Percentiles rank a stretch among this genome's conserved stretches.
phyloP scores from a whole-genome alignment of 2,888 invertebrate genomes.

The Quadroppia sp. region DNA sequence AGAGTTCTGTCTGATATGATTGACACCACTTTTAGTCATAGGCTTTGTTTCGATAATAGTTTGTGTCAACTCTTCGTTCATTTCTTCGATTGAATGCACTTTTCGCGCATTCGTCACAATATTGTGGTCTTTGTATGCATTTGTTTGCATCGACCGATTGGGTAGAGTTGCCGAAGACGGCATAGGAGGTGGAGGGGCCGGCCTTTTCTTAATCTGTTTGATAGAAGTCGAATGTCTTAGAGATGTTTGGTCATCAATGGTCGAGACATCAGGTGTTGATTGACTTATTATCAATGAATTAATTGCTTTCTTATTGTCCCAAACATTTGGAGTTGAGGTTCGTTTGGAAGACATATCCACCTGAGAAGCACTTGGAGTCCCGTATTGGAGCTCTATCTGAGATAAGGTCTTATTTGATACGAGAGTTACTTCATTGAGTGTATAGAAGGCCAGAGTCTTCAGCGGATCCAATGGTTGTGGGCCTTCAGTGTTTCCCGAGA shows the following conservation, averaged over 20 bases:
- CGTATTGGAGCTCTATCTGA: conserved; percentile 33
- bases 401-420: conserved; percentile 51
- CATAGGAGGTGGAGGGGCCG: conserved; percentile 34
- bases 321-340: background rate
- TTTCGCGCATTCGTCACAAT: background rate
- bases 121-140: background rate
- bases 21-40: background rate
- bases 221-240: background rate
- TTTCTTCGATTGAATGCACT: background rate
- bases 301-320: background rate
- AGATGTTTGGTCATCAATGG: conserved; percentile 8
- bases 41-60: background rate
- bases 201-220: conserved; percentile 36
- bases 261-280: conserved; percentile 39
- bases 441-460: conserved; percentile 62
- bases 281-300: conserved; percentile 37
- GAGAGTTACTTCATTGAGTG: conserved; percentile 61
- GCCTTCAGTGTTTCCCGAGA: conserved; percentile 53
- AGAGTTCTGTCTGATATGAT: conserved; percentile 39
- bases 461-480: conserved; percentile 63
- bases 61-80: background rate
- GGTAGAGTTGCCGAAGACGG: conserved; percentile 18
- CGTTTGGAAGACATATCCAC: background rate
- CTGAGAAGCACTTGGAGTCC: background rate
- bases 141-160: background rate